phyloP scores from a whole-genome alignment of 2,888 invertebrate genomes.

The Drosophila basisetae region DNA sequence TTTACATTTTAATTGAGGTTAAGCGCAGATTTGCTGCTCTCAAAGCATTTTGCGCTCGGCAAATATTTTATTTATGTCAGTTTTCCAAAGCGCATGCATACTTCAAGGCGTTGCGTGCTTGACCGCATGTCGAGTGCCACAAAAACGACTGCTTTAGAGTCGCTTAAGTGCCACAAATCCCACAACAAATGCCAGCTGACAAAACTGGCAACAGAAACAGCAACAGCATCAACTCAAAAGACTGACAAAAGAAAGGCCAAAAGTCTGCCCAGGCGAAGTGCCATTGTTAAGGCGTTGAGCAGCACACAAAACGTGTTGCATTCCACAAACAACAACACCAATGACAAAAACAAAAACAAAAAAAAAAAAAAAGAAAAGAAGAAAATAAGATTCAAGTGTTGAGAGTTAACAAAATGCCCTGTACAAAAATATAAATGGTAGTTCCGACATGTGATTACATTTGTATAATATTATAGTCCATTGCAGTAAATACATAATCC shows the following conservation, averaged over 20 bases:
- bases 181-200: constrained; percentile 49
- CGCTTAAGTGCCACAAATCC: constrained; percentile 66
- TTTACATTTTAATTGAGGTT: constrained; percentile 81
- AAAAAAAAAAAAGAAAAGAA: neutral
- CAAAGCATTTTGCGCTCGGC: constrained; percentile 41
- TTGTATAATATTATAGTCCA: neutral
- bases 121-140: constrained; percentile 62
- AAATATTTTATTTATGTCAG: constrained; percentile 71
- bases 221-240: constrained; percentile 38
- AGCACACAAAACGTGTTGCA: constrained; percentile 65
- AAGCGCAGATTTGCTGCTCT: constrained; percentile 68
- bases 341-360: neutral
- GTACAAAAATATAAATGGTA: neutral
- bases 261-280: constrained; percentile 53
- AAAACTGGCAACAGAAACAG: constrained; percentile 33
- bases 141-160: constrained; percentile 46
- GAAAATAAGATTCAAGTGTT: neutral
- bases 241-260: constrained; percentile 39
- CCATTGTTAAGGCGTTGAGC: constrained; percentile 70
- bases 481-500: neutral
- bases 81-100: constrained; percentile 59
- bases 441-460: neutral
- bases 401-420: constrained; percentile 1
- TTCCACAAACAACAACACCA: constrained; percentile 20
- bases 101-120: constrained; percentile 67